These are phyloP conservation scores for Oceanodroma leucorhoa DNA, from an alignment of 2,797 vertebrate species.

Conservation along the genomic window DNA sequence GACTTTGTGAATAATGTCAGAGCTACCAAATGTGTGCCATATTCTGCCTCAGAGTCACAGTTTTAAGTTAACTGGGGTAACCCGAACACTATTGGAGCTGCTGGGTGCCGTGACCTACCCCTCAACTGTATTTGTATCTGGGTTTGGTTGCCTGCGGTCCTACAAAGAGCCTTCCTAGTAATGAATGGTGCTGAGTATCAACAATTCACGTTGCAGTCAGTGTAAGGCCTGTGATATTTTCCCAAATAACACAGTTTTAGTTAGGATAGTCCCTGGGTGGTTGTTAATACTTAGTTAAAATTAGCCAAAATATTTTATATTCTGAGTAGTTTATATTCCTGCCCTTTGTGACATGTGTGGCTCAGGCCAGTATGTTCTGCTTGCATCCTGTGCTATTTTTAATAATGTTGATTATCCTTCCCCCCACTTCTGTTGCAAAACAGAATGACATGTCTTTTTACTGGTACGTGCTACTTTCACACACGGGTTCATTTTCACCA, in stretches of 20 bases:
- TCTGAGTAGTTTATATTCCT: background rate
- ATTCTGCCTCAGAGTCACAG: background rate
- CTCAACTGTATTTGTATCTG: background rate
- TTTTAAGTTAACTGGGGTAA: background rate
- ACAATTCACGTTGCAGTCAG: background rate
- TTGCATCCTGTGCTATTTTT: constrained; percentile 20
- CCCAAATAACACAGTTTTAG: background rate
- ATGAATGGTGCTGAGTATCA: background rate
- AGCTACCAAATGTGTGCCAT: background rate
- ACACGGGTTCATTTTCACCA: constrained; percentile 13
- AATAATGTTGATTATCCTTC: background rate
- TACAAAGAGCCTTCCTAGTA: background rate
- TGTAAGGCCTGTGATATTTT: background rate
- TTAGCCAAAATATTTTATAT: background rate
- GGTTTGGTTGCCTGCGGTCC: background rate
- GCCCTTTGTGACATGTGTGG: background rate
- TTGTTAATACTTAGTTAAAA: constrained; percentile 29
- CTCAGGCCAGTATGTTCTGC: background rate
- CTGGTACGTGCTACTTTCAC: constrained; percentile 7
- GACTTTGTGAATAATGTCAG: background rate
- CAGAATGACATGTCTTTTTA: background rate
- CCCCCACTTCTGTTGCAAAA: background rate
- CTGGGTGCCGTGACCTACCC: background rate
- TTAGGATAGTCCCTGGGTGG: background rate
- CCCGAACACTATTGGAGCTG: background rate